Evolutionary conservation across 2,113 vertebrate genomes (phyloP).

Genomic region (Anoura caudifer): DNA sequence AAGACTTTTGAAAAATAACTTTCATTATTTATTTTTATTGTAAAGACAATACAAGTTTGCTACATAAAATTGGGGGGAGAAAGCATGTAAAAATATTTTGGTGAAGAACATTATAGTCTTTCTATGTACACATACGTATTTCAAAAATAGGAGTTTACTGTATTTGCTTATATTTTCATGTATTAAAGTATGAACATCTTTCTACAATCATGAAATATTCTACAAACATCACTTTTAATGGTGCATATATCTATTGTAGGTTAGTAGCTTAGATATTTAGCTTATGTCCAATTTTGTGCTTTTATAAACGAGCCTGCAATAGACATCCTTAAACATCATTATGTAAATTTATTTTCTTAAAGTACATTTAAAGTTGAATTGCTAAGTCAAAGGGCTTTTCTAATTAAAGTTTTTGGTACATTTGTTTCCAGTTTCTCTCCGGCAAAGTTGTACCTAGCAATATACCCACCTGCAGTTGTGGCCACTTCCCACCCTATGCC

Average conservation of each 20-base stretch:
- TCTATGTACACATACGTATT: not conserved
- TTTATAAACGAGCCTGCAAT: slow-evolving; percentile 22
- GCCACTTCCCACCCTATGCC: not conserved
- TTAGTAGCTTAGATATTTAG: not conserved
- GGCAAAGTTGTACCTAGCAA: not conserved
- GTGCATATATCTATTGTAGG: not conserved
- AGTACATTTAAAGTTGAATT: not conserved
- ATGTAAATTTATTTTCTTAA: not conserved
- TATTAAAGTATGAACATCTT: not conserved
- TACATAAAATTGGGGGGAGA: not conserved
- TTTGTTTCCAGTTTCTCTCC: not conserved
- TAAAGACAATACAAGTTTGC: not conserved
- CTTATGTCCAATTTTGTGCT: not conserved
- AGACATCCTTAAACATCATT: not conserved
- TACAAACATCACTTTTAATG: not conserved
- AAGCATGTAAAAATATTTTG: not conserved
- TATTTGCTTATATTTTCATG: not conserved
- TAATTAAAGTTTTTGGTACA: not conserved
- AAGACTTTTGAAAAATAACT: slow-evolving; percentile 20
- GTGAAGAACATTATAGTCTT: not conserved
- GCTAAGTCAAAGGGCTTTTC: not conserved
- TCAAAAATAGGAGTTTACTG: not conserved
- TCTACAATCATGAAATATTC: not conserved
- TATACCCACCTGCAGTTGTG: not conserved
- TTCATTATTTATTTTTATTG: not conserved